Conservation (phyloP, 2,888 invertebrate species). For the Hoplodrina blanda region DNA sequence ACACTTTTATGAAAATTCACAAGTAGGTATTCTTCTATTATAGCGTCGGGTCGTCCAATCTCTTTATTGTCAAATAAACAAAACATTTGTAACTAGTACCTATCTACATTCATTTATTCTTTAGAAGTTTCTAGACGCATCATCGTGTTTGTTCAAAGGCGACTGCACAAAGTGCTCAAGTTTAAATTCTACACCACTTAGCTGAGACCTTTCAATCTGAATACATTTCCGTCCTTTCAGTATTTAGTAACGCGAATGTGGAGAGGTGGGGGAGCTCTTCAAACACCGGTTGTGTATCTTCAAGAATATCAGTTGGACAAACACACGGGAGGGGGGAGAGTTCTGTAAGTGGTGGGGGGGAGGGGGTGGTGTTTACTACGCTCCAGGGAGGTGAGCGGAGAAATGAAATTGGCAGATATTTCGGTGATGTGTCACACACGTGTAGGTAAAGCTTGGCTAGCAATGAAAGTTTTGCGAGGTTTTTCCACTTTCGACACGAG, state of each 20-base stretch:
- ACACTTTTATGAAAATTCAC: constrained; percentile 47
- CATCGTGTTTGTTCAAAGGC: constrained; percentile 80
- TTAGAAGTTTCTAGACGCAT: constrained; percentile 85
- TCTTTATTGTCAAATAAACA: constrained; percentile 67
- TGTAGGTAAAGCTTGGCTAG: constrained; percentile 82
- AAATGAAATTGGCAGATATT: constrained; percentile 90
- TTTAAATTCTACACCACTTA: constrained; percentile 75
- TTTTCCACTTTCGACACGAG: constrained; percentile 84
- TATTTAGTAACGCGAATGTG: constrained; percentile 53
- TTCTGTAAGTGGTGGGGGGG: constrained; percentile 70
- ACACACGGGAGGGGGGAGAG: constrained; percentile 73
- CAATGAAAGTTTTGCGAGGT: constrained; percentile 87
- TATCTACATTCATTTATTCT: constrained; percentile 72
- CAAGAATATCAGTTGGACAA: constrained; percentile 87
- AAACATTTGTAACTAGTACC: constrained; percentile 69
- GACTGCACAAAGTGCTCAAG: constrained; percentile 77
- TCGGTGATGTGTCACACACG: constrained; percentile 86
- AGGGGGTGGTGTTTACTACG: constrained; percentile 86
- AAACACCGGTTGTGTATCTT: constrained; percentile 79
- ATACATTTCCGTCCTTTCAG: constrained; percentile 59
- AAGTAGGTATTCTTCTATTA: constrained; percentile 42
- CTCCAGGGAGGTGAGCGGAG: constrained; percentile 87
- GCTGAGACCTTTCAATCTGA: constrained; percentile 71
- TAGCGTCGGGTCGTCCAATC: constrained; percentile 46
- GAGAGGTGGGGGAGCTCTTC: constrained; percentile 70